Evolutionary conservation across 2,113 vertebrate genomes (phyloP), one percentile per base, ranked within the genome.

Genomic region (Rhinogobius similis): DNA sequence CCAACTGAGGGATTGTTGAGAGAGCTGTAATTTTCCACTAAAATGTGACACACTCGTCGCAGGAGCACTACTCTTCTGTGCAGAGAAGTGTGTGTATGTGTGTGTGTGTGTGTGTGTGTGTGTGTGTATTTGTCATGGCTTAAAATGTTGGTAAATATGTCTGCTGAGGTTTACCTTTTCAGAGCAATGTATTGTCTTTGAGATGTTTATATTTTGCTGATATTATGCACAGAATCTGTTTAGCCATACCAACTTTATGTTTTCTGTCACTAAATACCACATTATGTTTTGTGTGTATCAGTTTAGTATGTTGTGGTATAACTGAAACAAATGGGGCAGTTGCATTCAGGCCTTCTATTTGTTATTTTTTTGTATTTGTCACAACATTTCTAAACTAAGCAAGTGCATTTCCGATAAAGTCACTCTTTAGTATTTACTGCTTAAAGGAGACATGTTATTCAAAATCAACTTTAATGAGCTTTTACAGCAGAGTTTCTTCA

Each of bases 11-110:
- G 88, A 91, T 92, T 93, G 92, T 91, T 89, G 85, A 79, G 80
- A 91, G 87, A 93, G 90, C 91, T 92, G 90, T 93, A 91, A 93
- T 93, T 92, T 93, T 92, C 90, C 88, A 92, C 90, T 90, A 91
- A 93, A 93, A 92, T 70, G 71, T 92, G 90, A 89, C 91, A 90
- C 86, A 85, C 80, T 84, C 82, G 1, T 88, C 82, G 76, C 86
- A 72, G 79, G 82, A 82, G 77, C 68, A 72, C 76, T 72, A 77
- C 76, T 87, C 82, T 88, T 87, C 82, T 58, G 80, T 76, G 75
- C 46, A 66, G 74, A 75, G 52, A 66, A 62, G 66, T 62, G 0
- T 75, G 73, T 52, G 69, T 76, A 1, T 4, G 44, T 46, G 44
- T 46, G 44, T 46, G 44, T 20, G 46, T 67, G 75, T 75, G 65